A percentile compares a stretch with the other conserved stretches of the same genome.
phyloP scores from a whole-genome alignment of 2,113 vertebrate species.

The Diadophis punctatus region DNA sequence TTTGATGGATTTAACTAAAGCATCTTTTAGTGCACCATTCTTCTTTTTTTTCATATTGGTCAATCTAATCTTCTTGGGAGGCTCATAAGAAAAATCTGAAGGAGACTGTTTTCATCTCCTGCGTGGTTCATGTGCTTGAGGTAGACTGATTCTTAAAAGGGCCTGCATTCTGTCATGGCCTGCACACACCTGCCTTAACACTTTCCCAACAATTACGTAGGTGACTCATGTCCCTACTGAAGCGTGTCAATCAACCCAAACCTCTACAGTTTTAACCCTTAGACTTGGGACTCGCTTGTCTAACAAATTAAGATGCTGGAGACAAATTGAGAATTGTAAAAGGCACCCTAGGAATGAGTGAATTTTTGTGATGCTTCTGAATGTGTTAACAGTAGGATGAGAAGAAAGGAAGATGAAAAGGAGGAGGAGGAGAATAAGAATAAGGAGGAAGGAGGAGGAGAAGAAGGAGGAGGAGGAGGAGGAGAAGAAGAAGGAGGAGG shows the following conservation, averaged over 20 bases:
- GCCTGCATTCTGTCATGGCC: neutral
- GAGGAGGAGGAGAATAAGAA: neutral
- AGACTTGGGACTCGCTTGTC: neutral
- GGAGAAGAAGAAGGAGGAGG: no score
- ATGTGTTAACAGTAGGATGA: neutral
- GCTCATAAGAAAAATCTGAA: neutral
- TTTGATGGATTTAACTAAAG: neutral
- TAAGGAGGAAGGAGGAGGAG: fast-evolving
- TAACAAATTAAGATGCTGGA: neutral
- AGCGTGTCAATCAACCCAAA: neutral
- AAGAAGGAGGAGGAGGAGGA: no score
- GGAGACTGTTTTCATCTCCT: neutral
- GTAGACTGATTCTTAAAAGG: neutral
- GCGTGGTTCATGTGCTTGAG: neutral
- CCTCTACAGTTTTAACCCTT: neutral
- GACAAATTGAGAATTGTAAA: neutral
- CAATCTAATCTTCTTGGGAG: neutral
- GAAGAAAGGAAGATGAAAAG: neutral
- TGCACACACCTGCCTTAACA: neutral
- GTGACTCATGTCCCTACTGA: neutral
- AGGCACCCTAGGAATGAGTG: neutral
- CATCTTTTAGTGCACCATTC: neutral
- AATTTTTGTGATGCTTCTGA: neutral
- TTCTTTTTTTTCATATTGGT: neutral
- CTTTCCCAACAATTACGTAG: neutral